Base-by-base conservation (phyloP, 2,113 vertebrate genomes). In the Passer domesticus region DNA sequence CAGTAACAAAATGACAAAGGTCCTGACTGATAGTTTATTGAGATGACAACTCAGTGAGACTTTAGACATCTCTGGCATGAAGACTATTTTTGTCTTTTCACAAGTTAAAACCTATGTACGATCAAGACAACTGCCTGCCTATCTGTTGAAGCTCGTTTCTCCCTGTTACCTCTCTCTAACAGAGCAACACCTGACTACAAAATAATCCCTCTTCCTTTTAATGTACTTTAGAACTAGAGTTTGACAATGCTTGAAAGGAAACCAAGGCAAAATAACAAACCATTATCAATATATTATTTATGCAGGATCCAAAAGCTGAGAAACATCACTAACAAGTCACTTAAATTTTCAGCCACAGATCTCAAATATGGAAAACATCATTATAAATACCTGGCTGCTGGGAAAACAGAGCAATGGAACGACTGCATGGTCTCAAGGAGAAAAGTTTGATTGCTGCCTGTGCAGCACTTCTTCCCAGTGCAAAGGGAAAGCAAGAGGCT, bases 211-310 rank as follows among this genome's bases (percentile, higher is more conserved):
- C 73, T 64, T 58, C 64, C 69, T 87, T 95, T 94, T 83, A 94
- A 95, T 83, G 80, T 37, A 44, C 62, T 28, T 73, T 41, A 90
- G 78, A 87, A 79, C 79, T 70, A 55, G 76, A 46, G 50, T 35
- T 33, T 93, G 87, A 68, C 91, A 95, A 83, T 47, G 63, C 39
- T 80, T 96, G 63, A 86, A 81, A 83, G 77, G 56, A 86, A 89
- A 94, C 49, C 52, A 67, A 72, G 70, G 41, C 49, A 84, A 87
- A 79, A 75, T 72, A 96, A 87, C 73, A 92, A 96, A 92, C 83
- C 73, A 93, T 95, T 90, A 95, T 95, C 83, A 83, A 93, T 88
- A 68, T 75, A 93, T 95, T 94, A 94, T 95, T 95, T 93, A 90
- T 78, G 78, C 53, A 27, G 85, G 52, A 96, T 93, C 85, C 90